Evolutionary conservation across 1,140 invertebrate genomes (phyloP).

Genomic region (Belonocnema kinseyi): DNA sequence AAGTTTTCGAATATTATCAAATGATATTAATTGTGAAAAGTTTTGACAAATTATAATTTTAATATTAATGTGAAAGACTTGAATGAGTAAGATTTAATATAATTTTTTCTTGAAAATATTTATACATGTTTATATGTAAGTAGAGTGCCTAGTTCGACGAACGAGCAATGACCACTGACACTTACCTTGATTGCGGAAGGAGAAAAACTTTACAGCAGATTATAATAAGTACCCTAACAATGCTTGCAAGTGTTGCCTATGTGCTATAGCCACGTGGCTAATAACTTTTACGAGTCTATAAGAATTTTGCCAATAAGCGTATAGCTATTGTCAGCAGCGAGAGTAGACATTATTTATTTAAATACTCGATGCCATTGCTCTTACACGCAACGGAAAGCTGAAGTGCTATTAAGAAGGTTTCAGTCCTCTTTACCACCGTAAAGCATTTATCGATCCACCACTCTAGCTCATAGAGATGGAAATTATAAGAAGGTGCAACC

Average conservation of each 20-base stretch:
- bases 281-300: neutral
- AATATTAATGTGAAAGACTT: too few species aligned
- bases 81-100: too few species aligned
- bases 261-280: neutral
- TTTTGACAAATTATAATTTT: too few species aligned
- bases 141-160: too few species aligned
- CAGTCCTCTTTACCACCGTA: neutral
- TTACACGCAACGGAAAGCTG: neutral
- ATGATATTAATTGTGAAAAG: too few species aligned
- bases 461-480: constrained; percentile 5
- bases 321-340: neutral
- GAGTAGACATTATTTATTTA: constrained; percentile 11
- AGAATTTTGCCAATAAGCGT: neutral
- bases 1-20: too few species aligned
- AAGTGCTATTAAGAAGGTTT: constrained; percentile 6
- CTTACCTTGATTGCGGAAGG: too few species aligned
- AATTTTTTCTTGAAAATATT: too few species aligned
- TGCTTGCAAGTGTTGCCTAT: neutral
- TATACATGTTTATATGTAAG: too few species aligned
- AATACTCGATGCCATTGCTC: neutral
- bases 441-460: neutral
- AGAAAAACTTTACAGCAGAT: neutral
- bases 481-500: neutral
- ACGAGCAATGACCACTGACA: too few species aligned
- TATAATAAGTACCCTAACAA: neutral